phyloP scores from a whole-genome alignment of 2,888 invertebrate genomes.

The Drosophila leonis region DNA sequence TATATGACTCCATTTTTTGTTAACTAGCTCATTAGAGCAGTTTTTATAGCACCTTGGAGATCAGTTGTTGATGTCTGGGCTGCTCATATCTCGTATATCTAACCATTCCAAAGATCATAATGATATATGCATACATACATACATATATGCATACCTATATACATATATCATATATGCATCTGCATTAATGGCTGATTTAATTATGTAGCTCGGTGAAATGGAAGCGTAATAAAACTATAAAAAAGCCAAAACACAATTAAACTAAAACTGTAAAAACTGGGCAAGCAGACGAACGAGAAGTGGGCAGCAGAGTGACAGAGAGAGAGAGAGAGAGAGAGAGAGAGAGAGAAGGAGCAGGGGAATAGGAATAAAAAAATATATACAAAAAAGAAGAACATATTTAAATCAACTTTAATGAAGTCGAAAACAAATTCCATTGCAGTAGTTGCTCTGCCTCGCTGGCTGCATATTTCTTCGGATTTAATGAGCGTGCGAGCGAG shows the following conservation, averaged over 20 bases:
- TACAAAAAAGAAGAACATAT: constrained; percentile 59
- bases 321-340: no score
- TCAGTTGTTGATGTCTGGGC: not conserved
- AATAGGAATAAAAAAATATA: constrained; percentile 38
- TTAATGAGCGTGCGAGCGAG: constrained; percentile 46
- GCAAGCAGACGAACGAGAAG: not conserved
- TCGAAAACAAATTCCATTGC: constrained; percentile 71
- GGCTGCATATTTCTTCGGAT: constrained; percentile 38
- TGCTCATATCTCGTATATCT: not conserved
- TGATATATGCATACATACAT: not conserved
- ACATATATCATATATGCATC: constrained; percentile 26
- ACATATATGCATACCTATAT: not conserved
- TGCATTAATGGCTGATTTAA: constrained; percentile 58
- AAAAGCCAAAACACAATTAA: constrained; percentile 42
- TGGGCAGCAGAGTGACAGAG: not conserved
- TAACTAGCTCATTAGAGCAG: constrained; percentile 22
- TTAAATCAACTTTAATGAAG: constrained; percentile 79
- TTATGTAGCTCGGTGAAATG: constrained; percentile 50
- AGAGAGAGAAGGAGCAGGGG: not conserved
- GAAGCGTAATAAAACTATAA: constrained; percentile 25
- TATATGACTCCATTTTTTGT: not conserved
- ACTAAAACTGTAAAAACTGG: constrained; percentile 43
- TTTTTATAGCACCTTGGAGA: constrained; percentile 32
- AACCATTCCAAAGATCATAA: constrained; percentile 26
- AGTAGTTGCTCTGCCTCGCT: constrained; percentile 43